Evolutionary conservation across 2,888 invertebrate genomes (phyloP).

Genomic region (Drosophila koepferae): DNA sequence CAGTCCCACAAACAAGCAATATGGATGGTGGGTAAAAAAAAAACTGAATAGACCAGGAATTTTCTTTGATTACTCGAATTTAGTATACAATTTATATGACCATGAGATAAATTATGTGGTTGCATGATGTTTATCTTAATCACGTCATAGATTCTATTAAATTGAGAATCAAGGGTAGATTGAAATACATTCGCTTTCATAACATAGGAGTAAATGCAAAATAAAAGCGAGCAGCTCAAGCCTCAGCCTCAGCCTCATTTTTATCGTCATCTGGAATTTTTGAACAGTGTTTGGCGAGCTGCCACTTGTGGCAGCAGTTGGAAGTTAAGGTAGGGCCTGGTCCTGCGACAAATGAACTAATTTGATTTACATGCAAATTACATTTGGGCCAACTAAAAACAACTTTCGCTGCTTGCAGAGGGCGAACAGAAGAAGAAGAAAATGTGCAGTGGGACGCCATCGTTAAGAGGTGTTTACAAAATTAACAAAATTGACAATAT

Average conservation of each 20-base stretch:
- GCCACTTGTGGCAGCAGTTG: constrained; percentile 52
- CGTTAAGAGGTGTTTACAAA: constrained; percentile 55
- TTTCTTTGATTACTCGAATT: not conserved
- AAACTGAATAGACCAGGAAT: too few relatives aligned
- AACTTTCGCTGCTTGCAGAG: constrained; percentile 18
- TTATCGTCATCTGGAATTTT: constrained; percentile 19
- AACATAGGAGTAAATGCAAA: not conserved
- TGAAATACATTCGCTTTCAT: not conserved
- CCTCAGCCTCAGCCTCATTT: constrained; percentile 28
- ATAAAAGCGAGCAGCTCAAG: not conserved
- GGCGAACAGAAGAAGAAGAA: not conserved
- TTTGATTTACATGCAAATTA: constrained; percentile 74
- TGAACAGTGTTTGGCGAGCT: constrained; percentile 34
- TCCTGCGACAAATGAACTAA: constrained; percentile 56
- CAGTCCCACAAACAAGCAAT: not conserved
- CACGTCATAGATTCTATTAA: not conserved
- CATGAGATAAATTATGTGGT: too few relatives aligned
- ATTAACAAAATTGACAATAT: constrained; percentile 60
- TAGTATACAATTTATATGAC: not conserved
- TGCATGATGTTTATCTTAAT: not conserved
- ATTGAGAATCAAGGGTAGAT: constrained; percentile 11
- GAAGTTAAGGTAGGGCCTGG: not conserved
- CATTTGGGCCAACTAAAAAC: constrained; percentile 49
- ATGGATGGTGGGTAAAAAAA: too few relatives aligned
- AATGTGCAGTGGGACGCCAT: not conserved